Evolutionary conservation across 2,113 vertebrate species (phyloP), one percentile per base, ranked within the genome.

Genomic region (Gracilinanus agilis): DNA sequence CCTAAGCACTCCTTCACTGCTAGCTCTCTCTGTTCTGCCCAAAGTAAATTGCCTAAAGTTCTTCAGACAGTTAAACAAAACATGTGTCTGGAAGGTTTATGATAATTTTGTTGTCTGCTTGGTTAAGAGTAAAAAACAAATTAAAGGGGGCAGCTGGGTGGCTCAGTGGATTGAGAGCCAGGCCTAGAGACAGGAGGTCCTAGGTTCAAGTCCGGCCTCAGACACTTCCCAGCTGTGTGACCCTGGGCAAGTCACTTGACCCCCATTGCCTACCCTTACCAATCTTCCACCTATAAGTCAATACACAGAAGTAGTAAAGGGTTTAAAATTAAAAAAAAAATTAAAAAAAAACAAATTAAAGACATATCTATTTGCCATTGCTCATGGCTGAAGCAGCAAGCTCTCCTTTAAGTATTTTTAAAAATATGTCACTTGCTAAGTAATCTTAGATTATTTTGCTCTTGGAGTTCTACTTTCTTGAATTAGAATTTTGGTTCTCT

Each of bases 311-410:
- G n/a, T n/a, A n/a, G n/a, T n/a, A n/a, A n/a, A n/a, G n/a, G n/a
- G n/a, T n/a, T n/a, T n/a, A n/a, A n/a, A n/a, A n/a, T n/a, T n/a
- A n/a, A n/a, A n/a, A n/a, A n/a, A n/a, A n/a, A n/a, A n/a, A n/a
- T n/a, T n/a, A n/a, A n/a, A n/a, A n/a, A 97, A 97, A 88, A 97
- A 97, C 97, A 67, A 97, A 97, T 49, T 49, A 49, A 49, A 49
- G 49, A 91, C 92, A 95, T 96, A 96, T 94, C 92, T 94, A 93
- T 95, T 98, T 97, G 96, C 90, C 75, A 96, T 61, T 97, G 54
- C 95, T 98, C 96, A 96, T 94, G 96, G 97, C 54, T 97, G 97
- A 97, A 98, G 94, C 92, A 96, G 61, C 90, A 97, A 97, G 91
- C 93, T 98, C 94, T 96, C 96, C 97, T 97, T 95, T 96, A 96